Conservation (phyloP, 2,113 vertebrate genomes). For the Delphinapterus leucas region DNA sequence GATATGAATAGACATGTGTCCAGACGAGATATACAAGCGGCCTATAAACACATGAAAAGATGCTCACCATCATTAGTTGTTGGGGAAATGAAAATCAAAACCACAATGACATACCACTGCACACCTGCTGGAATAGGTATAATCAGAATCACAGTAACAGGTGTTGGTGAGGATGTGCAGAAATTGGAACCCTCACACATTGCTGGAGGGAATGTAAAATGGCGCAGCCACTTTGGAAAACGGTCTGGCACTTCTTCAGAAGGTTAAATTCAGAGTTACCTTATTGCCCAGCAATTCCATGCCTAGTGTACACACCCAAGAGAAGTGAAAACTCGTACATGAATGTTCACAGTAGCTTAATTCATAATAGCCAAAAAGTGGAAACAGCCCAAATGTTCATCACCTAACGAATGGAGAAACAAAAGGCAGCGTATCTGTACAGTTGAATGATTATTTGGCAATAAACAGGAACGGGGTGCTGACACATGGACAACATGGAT, state of each 20-base stretch:
- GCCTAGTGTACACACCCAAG: background rate
- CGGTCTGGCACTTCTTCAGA: background rate
- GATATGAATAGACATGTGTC: background rate
- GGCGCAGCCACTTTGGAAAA: background rate
- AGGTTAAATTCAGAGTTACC: background rate
- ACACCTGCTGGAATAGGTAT: fast-evolving
- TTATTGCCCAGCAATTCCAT: background rate
- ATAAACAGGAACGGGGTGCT: background rate
- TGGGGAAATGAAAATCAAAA: background rate
- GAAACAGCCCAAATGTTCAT: background rate
- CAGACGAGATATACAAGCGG: background rate
- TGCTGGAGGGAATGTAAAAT: background rate
- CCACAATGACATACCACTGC: background rate
- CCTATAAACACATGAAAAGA: background rate
- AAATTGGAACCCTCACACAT: background rate
- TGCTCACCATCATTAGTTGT: background rate
- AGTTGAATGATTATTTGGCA: background rate
- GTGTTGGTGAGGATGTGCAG: background rate
- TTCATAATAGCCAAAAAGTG: background rate
- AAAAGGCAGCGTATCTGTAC: background rate
- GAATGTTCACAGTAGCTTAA: background rate
- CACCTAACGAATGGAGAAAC: background rate
- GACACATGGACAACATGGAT: background rate
- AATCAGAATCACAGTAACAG: background rate
- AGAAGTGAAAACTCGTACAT: background rate